Percentiles rank a stretch among this genome's conserved stretches.
Conservation (phyloP, 2,888 invertebrate genomes). For the Ophion ventricosus region DNA sequence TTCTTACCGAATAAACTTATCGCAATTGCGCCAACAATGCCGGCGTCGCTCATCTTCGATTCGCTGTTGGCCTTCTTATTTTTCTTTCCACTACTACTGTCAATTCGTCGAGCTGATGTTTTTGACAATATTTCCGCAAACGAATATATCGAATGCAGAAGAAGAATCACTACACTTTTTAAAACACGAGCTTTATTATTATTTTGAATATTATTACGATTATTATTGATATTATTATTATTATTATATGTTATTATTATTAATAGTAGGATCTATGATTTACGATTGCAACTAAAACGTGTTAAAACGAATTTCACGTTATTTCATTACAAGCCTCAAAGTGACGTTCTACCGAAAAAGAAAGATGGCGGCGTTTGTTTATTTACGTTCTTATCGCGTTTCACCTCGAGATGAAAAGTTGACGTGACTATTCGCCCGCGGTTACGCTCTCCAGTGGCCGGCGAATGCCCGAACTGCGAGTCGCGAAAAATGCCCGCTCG, state of each 20-base stretch:
- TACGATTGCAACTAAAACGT: not conserved
- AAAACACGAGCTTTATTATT: slow-evolving; percentile 22
- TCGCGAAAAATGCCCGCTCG: not conserved
- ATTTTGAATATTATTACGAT: slow-evolving; percentile 2
- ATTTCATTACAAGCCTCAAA: slow-evolving; percentile 5
- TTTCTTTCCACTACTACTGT: slow-evolving; percentile 2
- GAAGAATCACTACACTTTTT: slow-evolving; percentile 32
- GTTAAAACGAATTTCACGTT: not conserved
- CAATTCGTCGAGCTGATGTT: not conserved
- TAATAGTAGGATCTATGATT: not conserved
- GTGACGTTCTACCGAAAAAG: not conserved
- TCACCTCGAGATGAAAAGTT: slow-evolving; percentile 5
- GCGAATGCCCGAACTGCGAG: not conserved
- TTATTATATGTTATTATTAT: not conserved
- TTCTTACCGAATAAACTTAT: slow-evolving; percentile 80
- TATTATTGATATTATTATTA: not conserved
- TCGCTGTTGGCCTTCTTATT: slow-evolving; percentile 5
- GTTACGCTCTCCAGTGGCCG: not conserved
- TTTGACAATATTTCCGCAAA: slow-evolving; percentile 18
- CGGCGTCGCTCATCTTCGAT: slow-evolving; percentile 78
- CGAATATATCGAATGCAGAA: slow-evolving; percentile 29
- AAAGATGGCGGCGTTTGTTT: slow-evolving; percentile 31
- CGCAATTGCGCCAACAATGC: slow-evolving; percentile 80
- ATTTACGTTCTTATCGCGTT: slow-evolving; percentile 30
- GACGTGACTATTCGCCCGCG: not conserved